Evolutionary conservation across 2,113 vertebrate genomes (phyloP).

Genomic region (Myxocyprinus asiaticus): DNA sequence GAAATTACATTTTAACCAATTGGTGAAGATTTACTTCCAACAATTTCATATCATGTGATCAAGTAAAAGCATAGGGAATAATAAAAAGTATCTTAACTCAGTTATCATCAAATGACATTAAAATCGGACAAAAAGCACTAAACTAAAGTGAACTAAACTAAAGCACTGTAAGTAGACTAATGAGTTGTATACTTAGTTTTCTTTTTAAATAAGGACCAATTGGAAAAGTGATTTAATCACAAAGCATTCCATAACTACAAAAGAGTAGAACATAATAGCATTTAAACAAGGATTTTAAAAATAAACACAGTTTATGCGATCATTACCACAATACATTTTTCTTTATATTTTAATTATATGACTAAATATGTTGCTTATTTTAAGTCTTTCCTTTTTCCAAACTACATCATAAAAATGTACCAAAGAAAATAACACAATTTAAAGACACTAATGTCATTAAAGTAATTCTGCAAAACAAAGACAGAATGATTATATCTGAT

Average conservation of each 20-base stretch:
- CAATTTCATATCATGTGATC: not conserved
- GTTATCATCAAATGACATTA: constrained; percentile 23
- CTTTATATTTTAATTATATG: constrained; percentile 6
- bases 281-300: constrained; percentile 60
- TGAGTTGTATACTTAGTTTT: constrained; percentile 60
- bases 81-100: not conserved
- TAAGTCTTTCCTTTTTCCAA: not conserved
- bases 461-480: not conserved
- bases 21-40: not conserved
- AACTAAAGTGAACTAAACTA: constrained; percentile 62
- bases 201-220: constrained; percentile 63
- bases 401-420: not conserved
- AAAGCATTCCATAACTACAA: constrained; percentile 59
- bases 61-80: not conserved
- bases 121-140: constrained; percentile 46
- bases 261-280: constrained; percentile 55
- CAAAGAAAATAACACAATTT: not conserved
- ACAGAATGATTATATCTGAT: not conserved
- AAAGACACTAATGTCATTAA: too few species aligned
- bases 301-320: constrained; percentile 63
- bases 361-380: not conserved
- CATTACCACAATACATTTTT: not conserved
- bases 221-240: constrained; percentile 32
- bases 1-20: not conserved
- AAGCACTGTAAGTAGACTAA: constrained; percentile 53